These are phyloP conservation scores for Drosophila tristis DNA, from an alignment of 1,140 invertebrate genomes.

Conservation along the genomic window DNA sequence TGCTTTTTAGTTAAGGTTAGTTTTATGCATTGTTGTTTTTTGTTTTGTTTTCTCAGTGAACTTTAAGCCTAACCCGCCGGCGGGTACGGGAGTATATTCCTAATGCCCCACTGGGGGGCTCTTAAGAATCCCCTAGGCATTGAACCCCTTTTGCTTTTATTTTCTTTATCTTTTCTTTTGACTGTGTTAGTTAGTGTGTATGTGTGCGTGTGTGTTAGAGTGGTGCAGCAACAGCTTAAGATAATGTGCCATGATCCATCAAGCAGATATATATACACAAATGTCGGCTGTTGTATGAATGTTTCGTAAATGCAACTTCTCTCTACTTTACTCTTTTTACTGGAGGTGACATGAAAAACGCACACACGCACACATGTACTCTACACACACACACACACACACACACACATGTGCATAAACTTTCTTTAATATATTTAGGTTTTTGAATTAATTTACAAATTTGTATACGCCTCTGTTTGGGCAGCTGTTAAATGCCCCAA, in stretches of 20 bases:
- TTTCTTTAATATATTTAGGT: no score
- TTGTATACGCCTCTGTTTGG: no score
- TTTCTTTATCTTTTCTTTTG: conserved; percentile 7
- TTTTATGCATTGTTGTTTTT: conserved; percentile 4
- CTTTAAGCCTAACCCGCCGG: conserved; percentile 67
- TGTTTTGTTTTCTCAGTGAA: conserved; percentile 7
- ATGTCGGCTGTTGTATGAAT: conserved; percentile 34
- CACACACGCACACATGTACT: conserved; percentile 26
- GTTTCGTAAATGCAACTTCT: conserved; percentile 53
- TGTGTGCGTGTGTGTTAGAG: conserved; percentile 21
- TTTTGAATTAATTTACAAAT: no score
- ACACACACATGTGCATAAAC: conserved; percentile 3
- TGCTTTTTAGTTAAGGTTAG: conserved; percentile 15
- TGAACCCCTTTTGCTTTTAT: conserved; percentile 33
- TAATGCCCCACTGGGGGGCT: conserved; percentile 53
- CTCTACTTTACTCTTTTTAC: conserved; percentile 10
- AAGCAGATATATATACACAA: conserved; percentile 51
- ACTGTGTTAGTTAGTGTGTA: conserved; percentile 15
- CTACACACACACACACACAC: conserved; percentile 17
- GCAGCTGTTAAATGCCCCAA: no score
- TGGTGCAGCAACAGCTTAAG: conserved; percentile 44
- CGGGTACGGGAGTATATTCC: conserved; percentile 45
- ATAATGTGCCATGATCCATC: conserved; percentile 41
- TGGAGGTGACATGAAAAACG: not conserved
- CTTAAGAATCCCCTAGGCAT: conserved; percentile 42